Evolutionary conservation across 2,113 vertebrate genomes (phyloP).

Genomic region (Catagonus wagneri): DNA sequence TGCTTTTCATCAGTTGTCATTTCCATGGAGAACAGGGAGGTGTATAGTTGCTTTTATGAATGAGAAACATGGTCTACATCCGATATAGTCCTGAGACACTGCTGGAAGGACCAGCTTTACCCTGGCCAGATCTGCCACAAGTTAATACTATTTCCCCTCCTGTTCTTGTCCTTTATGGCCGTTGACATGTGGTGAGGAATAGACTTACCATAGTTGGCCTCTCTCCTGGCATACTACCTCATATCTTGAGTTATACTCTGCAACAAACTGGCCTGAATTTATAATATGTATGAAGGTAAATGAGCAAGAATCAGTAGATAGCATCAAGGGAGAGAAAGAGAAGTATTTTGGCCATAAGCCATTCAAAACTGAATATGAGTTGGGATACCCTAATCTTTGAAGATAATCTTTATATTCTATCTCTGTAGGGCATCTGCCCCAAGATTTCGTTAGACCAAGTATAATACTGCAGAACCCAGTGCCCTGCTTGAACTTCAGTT

Average conservation of each 20-base stretch:
- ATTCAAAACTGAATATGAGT: not conserved
- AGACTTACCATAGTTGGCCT: not conserved
- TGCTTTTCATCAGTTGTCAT: conserved; percentile 5
- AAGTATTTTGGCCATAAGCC: not conserved
- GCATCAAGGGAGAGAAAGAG: not conserved
- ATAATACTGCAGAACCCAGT: not conserved
- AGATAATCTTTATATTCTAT: not conserved
- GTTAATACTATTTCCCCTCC: not conserved
- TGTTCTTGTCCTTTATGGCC: not conserved
- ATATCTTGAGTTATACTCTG: not conserved
- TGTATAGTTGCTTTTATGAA: conserved; percentile 45
- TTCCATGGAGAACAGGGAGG: not conserved
- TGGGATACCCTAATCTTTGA: conserved; percentile 14
- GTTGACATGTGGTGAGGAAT: not conserved
- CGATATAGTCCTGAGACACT: not conserved
- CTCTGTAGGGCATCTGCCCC: not conserved
- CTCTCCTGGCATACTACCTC: not conserved
- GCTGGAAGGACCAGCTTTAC: not conserved
- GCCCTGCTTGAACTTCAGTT: not conserved
- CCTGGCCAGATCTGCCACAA: not conserved
- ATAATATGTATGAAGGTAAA: not conserved
- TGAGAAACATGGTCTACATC: not conserved
- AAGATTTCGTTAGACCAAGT: conserved; percentile 8
- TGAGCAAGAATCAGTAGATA: conserved; percentile 20
- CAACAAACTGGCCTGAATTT: not conserved